Evolutionary conservation across 2,888 invertebrate species (phyloP).

Genomic region (Caenorhabditis auriculariae): DNA sequence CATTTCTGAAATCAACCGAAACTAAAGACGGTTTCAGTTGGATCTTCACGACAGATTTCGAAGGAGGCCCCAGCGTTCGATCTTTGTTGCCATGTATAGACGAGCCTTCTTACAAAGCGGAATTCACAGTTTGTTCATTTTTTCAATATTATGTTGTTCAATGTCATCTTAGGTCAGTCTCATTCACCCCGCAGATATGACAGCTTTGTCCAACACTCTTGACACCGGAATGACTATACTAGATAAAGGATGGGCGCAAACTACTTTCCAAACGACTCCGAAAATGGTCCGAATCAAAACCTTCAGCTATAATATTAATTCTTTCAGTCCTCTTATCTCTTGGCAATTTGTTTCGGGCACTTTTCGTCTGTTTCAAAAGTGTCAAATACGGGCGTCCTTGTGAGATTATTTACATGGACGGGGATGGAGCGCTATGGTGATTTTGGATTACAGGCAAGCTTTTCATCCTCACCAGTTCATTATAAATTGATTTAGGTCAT

Average conservation of each 20-base stretch:
- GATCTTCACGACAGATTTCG: slow-evolving; percentile 40
- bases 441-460: slow-evolving; percentile 41
- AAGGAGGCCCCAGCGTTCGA: slow-evolving; percentile 30
- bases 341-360: slow-evolving; percentile 83
- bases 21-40: no score
- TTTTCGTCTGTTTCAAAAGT: slow-evolving; percentile 67
- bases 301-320: not conserved
- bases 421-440: slow-evolving; percentile 70
- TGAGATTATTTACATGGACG: slow-evolving; percentile 74
- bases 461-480: not conserved
- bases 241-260: slow-evolving; percentile 17
- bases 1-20: no score
- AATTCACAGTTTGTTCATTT: no score
- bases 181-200: slow-evolving; percentile 26
- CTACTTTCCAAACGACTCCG: slow-evolving; percentile 19
- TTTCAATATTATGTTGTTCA: not conserved
- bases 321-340: slow-evolving; percentile 77
- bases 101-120: slow-evolving; percentile 39
- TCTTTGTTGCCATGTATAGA: slow-evolving; percentile 39
- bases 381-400: slow-evolving; percentile 43
- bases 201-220: slow-evolving; percentile 29
- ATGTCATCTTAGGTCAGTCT: not conserved
- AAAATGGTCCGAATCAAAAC: slow-evolving; percentile 70
- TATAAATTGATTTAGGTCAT: slow-evolving; percentile 10
- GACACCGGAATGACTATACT: slow-evolving; percentile 5